A percentile compares a stretch with the other conserved stretches of the same genome.
These are phyloP conservation scores for Petrocephalus schoutedeni DNA, from an alignment of 2,797 vertebrate species.

Conservation along the genomic window DNA sequence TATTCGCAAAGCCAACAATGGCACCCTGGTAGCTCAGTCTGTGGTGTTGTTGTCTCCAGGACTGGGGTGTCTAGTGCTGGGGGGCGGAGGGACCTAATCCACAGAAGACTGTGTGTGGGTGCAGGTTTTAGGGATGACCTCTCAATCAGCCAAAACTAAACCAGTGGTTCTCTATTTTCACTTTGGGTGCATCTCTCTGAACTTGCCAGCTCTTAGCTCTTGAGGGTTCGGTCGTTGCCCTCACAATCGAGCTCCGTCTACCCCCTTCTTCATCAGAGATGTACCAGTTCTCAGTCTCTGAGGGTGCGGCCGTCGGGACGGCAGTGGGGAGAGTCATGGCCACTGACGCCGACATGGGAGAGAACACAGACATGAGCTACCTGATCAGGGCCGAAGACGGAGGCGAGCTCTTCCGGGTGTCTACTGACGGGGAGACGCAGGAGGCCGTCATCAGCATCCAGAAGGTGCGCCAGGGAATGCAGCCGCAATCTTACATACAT, in stretches of 20 bases:
- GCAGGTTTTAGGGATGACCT: not conserved
- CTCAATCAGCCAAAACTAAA: not conserved
- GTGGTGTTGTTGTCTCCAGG: no score
- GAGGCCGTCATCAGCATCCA: conserved; percentile 84
- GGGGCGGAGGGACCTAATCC: not conserved
- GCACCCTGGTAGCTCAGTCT: no score
- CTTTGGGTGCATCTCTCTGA: not conserved
- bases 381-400: conserved; percentile 83
- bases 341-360: conserved; percentile 86
- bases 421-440: conserved; percentile 82
- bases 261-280: conserved; percentile 68
- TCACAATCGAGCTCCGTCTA: not conserved
- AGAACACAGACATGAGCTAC: conserved; percentile 96
- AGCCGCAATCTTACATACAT: not conserved
- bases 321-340: conserved; percentile 85
- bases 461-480: conserved; percentile 65
- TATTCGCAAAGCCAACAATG: no score
- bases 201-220: not conserved
- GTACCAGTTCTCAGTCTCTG: conserved; percentile 90
- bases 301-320: conserved; percentile 76
- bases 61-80: not conserved
- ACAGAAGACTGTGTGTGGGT: not conserved
- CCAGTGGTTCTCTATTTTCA: not conserved
- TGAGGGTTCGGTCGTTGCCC: not conserved
- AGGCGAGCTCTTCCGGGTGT: conserved; percentile 80